phyloP scores from a whole-genome alignment of 2,888 invertebrate genomes.

The Anthophora plumipes region DNA sequence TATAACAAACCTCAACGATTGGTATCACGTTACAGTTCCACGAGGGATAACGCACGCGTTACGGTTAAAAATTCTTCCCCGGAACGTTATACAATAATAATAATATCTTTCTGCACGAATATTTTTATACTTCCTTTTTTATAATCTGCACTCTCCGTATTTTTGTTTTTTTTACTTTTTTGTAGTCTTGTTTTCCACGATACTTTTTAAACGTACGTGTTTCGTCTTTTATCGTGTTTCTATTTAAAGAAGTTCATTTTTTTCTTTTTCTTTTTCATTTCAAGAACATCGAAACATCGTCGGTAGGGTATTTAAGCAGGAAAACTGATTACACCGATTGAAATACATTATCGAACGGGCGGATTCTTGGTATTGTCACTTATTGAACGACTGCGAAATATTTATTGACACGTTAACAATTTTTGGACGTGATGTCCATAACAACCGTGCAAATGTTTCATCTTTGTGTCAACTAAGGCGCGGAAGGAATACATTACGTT shows the following conservation, averaged over 20 bases:
- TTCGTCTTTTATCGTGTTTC: no score
- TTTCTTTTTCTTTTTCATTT: neutral
- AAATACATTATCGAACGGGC: neutral
- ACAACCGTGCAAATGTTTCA: conserved; percentile 43
- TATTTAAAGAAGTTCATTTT: neutral
- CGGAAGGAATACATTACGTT: conserved; percentile 23
- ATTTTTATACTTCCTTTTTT: neutral
- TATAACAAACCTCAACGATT: conserved; percentile 48
- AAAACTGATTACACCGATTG: neutral
- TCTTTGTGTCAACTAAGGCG: conserved; percentile 47
- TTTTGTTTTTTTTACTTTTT: neutral
- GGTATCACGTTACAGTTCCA: conserved; percentile 54
- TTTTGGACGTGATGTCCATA: conserved; percentile 50
- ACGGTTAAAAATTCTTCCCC: conserved; percentile 7
- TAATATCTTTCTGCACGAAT: neutral
- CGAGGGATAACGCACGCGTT: conserved; percentile 11
- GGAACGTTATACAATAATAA: neutral
- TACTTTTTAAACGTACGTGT: no score
- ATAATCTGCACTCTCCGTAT: neutral
- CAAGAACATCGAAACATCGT: no score
- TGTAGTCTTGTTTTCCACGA: neutral
- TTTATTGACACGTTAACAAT: conserved; percentile 41
- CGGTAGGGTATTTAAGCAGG: no score
- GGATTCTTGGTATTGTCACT: conserved; percentile 36
- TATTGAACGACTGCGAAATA: conserved; percentile 39